A percentile compares a stretch with the other conserved stretches of the same genome.
Evolutionary conservation across 1,140 invertebrate species (phyloP).

Genomic region (Hylaeus anthracinus): DNA sequence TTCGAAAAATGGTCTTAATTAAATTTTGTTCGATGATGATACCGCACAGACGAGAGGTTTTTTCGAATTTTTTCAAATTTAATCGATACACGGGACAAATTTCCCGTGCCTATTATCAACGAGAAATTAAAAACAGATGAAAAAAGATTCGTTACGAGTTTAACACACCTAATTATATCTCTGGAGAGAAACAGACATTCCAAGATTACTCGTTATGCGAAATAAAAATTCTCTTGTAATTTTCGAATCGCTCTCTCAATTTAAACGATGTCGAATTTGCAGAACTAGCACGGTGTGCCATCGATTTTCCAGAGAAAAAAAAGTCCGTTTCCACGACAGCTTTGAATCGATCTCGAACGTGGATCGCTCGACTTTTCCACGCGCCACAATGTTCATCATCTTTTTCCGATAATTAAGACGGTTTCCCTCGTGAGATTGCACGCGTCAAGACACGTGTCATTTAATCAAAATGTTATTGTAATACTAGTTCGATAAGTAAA

Average conservation of each 20-base stretch:
- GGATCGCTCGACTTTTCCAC: slow-evolving; percentile 58
- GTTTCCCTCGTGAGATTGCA: slow-evolving; percentile 66
- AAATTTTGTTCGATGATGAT: too few relatives aligned
- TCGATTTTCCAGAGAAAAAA: background rate
- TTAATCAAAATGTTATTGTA: slow-evolving; percentile 67
- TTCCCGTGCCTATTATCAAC: too few relatives aligned
- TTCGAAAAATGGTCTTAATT: background rate
- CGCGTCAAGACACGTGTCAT: slow-evolving; percentile 56
- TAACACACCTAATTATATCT: too few relatives aligned
- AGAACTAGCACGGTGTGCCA: background rate
- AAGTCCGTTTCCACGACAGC: slow-evolving; percentile 53
- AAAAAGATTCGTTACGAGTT: too few relatives aligned
- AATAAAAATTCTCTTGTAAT: too few relatives aligned
- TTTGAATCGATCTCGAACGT: slow-evolving; percentile 50
- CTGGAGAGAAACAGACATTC: too few relatives aligned
- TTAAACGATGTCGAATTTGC: background rate
- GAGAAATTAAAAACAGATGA: too few relatives aligned
- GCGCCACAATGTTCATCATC: slow-evolving; percentile 54
- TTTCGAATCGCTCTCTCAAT: too few relatives aligned
- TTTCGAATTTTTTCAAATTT: too few relatives aligned
- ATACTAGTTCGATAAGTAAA: slow-evolving; percentile 51
- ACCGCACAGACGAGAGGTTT: too few relatives aligned
- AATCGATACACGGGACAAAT: too few relatives aligned
- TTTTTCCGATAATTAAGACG: slow-evolving; percentile 61
- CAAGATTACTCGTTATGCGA: too few relatives aligned